These are phyloP conservation scores for Drosophila yooni DNA, from an alignment of 2,888 invertebrate species.

Conservation along the genomic window DNA sequence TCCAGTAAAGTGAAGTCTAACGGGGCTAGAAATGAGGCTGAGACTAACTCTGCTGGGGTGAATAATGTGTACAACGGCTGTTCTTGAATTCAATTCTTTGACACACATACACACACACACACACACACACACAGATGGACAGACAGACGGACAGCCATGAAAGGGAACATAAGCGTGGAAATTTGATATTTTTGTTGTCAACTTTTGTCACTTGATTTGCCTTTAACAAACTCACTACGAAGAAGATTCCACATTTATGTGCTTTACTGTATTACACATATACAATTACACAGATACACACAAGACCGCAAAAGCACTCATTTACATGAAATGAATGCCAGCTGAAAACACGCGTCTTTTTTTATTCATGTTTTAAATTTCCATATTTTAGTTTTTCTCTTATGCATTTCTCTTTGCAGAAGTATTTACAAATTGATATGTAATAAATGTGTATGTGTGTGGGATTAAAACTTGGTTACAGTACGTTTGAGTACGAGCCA, in stretches of 20 bases:
- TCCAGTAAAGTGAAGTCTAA: constrained; percentile 47
- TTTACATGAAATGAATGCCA: constrained; percentile 8
- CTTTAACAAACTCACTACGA: background rate
- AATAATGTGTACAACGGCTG: constrained; percentile 40
- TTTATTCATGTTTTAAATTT: constrained; percentile 28
- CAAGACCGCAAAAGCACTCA: constrained; percentile 15
- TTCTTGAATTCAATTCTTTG: constrained; percentile 42
- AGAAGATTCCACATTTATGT: constrained; percentile 34
- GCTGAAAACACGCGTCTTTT: constrained; percentile 35
- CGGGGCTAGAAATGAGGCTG: constrained; percentile 51
- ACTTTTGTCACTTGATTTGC: constrained; percentile 47
- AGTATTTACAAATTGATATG: constrained; percentile 8
- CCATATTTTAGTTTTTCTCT: constrained; percentile 5
- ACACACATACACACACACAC: constrained; percentile 14
- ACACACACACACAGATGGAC: constrained; percentile 10
- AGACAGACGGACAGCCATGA: constrained; percentile 14
- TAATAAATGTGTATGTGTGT: constrained; percentile 16
- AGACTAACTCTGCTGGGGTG: constrained; percentile 19
- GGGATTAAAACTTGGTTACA: constrained; percentile 61
- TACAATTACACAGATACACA: constrained; percentile 14
- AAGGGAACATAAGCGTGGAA: constrained; percentile 23
- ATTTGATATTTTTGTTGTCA: constrained; percentile 35
- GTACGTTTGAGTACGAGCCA: constrained; percentile 85
- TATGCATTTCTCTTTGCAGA: constrained; percentile 21
- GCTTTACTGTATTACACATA: constrained; percentile 38